Evolutionary conservation across 2,113 vertebrate species (phyloP).

Genomic region (Spizaetus ornatus): DNA sequence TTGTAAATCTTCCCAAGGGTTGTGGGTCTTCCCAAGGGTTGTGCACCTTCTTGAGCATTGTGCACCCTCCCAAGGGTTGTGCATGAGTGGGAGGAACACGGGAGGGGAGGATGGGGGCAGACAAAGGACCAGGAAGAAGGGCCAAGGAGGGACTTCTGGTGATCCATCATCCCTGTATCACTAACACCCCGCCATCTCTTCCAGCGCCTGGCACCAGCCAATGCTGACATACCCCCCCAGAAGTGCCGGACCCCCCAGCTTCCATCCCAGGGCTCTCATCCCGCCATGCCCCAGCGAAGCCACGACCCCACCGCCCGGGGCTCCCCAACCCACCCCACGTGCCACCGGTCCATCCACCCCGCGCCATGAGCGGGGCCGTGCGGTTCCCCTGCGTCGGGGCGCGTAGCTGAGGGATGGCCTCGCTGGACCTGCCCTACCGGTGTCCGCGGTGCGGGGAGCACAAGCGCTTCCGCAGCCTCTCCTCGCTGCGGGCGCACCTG

Average conservation of each 20-base stretch:
- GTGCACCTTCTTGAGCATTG: background rate
- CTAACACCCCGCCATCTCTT: conserved; percentile 33
- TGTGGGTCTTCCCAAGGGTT: background rate
- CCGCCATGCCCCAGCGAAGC: background rate
- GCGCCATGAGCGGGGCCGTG: conserved; percentile 5
- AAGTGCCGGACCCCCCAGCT: rapidly evolving
- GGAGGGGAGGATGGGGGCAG: background rate
- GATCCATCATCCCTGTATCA: rapidly evolving
- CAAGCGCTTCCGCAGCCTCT: conserved; percentile 98
- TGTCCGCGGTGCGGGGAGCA: conserved; percentile 98
- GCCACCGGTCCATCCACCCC: rapidly evolving
- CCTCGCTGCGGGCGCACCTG: conserved; percentile 93
- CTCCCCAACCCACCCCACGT: rapidly evolving
- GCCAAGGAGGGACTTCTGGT: background rate
- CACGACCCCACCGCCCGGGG: rapidly evolving
- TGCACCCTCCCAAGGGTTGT: background rate
- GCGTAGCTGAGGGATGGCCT: conserved; percentile 87
- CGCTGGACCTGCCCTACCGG: conserved; percentile 96
- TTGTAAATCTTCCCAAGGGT: background rate
- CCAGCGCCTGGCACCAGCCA: background rate
- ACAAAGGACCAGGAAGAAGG: background rate
- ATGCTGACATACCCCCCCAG: background rate
- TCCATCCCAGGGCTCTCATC: background rate
- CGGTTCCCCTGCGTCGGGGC: background rate
- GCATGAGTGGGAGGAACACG: rapidly evolving